Evolutionary conservation across 2,113 vertebrate species (phyloP), one percentile per base, ranked within the genome.

Genomic region (Oostethus manadensis): DNA sequence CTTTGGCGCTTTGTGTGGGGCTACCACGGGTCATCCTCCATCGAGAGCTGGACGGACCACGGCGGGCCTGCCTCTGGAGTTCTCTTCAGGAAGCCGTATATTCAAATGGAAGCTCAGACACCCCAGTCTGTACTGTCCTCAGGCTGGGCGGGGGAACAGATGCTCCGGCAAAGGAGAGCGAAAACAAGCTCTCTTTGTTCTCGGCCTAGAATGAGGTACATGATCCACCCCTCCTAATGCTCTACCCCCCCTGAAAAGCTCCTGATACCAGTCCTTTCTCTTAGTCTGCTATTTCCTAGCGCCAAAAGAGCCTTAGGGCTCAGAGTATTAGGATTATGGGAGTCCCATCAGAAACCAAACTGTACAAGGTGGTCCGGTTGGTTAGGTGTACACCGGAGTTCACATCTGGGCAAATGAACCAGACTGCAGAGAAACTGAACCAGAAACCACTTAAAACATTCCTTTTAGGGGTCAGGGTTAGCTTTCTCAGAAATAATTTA

Each of bases 141-240:
- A 86, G 87, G 87, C 90, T 70, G 74, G 87, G 89, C 89, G 89
- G 89, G 80, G 91, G 91, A 91, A 95, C 93, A 93, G 93, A 91
- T 90, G 89, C 89, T 89, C 93, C 90, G 87, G 91, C 91, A 93
- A 90, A 89, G 90, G 85, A 92, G 91, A 92, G 86, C 65, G 89
- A 91, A 92, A 93, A 97, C 93, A 97, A 93, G 92, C 92, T 94
- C 96, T 98, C 93, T 97, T 98, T 88, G 86, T 90, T 77, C 77
- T 89, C 89, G 90, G 91, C 89, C 84, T 91, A 84, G 84, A 91
- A 87, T 88, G 92, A 93, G 90, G 92, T 94, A 87, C 90, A 92
- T 88, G 86, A 88, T 88, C 89, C 86, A 90, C 79, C 82, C 88
- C 86, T 67, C 88, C 89, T 82, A 65, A n/a, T 33, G 44, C 46